Evolutionary conservation across 2,797 vertebrate species (phyloP), one percentile per base, ranked within the genome.

Genomic region (Tangara arthus): DNA sequence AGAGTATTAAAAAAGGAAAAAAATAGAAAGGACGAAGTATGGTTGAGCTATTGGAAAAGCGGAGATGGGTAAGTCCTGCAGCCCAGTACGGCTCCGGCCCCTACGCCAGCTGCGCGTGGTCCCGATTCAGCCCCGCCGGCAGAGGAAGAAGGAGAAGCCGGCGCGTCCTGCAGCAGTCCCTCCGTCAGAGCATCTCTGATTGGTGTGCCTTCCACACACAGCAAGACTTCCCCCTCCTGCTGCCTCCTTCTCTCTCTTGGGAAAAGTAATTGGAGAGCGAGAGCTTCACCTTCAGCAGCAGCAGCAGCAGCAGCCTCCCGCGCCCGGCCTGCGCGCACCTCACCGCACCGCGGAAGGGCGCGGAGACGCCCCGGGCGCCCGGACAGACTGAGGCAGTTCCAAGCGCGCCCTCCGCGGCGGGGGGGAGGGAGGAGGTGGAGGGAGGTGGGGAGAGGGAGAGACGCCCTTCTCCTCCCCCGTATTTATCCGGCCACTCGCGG

Each of bases 141-240:
- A 64, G 84, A 53, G 35, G 37, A 61, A 77, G 73, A 37, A 89
- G 68, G 27, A 71, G 56, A 77, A 90, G 65, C 82, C 75, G 46
- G 71, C 82, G 92, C 81, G 82, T 94, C 95, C 89, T 78, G 97
- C 96, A 91, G 96, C 96, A 66, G 50, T 80, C 55, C 83, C 90
- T 83, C 96, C 55, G 90, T 94, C 86, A 91, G 20, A 92, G 96
- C 97, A 95, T 86, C 96, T 85, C 95, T 59, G 97, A 79, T 93
- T 79, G 90, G 96, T 95, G 94, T 78, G 97, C 95, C 89, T 79
- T 93, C n/a, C 94, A 68, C 87, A 81, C 95, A 56, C 92, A 77
- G 90, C 72, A 23, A 88, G 95, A 66, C 83, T 95, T 96, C 94
- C 75, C 87, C 92, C 94, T 84, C 64, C 93, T 71, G 89, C 53